Evolutionary conservation across 53 echinoderm and acorn worm species (phyloP), one percentile per base, ranked within the genome.

Genomic region (Patiria pectinifera): DNA sequence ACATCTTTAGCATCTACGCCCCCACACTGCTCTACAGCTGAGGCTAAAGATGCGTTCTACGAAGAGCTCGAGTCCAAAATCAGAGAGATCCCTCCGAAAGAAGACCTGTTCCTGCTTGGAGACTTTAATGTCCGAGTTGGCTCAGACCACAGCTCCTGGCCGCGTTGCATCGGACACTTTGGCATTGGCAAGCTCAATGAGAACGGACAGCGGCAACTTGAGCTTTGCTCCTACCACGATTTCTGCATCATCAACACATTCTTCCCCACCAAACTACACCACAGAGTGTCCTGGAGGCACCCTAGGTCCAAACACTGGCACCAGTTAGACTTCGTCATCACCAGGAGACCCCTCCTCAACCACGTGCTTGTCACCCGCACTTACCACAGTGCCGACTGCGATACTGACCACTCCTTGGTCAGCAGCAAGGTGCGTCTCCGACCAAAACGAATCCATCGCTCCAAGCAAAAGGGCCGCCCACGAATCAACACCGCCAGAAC

Each of bases 41-140:
- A 92, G 10, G 69, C n/a, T 12, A 92, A 94, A 35, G 85, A 93
- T 23, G 43, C 83, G 35, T 95, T 92, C 84, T 95, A 93, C 26
- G 80, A 92, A 9, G 62, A 93, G 16, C 95, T 95, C 0, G 47
- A 75, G 4, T 6, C 69, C 15, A 22, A 24, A 26, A 23, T 89
- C 23, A 69, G 18, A 19, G 21, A 10, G 1, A 61, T 86, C 6
- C 83, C 87, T n/a, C 6, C 10, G 11, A 45, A 14, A 6, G 89
- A 87, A 60, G 35, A 82, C 45, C 78, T 87, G 7, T 53, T 82
- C 44, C 63, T 83, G 14, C 48, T 92, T 0, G 89, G 92, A 18
- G 78, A 92, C 59, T 85, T 89, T 80, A 94, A 93, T 78, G 95
- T 93, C 19, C 76, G 95, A 79, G 91, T 91, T 2, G 93, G 93